Conservation (phyloP, 2,888 invertebrate genomes). For the Lasiommata megera region DNA sequence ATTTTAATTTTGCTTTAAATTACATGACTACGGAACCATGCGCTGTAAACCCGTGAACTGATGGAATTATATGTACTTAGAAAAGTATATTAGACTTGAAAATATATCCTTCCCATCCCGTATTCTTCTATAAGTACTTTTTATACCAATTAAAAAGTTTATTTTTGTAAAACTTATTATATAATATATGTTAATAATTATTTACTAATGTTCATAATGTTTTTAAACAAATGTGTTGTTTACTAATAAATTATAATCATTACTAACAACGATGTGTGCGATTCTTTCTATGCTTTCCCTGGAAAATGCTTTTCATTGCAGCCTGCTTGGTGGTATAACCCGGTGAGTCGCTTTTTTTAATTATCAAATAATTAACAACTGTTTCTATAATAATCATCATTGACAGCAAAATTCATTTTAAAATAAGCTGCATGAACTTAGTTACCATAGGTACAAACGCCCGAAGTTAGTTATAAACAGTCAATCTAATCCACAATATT, state of each 20-base stretch:
- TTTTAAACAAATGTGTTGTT: conserved; percentile 35
- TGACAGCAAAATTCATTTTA: background rate
- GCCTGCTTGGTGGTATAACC: conserved; percentile 97
- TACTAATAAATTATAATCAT: conserved; percentile 14
- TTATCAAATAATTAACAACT: background rate
- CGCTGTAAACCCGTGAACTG: no score
- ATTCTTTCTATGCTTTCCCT: conserved; percentile 52
- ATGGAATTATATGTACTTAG: no score
- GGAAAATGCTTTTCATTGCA: conserved; percentile 60
- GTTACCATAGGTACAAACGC: no score
- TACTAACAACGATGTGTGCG: conserved; percentile 23
- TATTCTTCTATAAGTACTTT: no score
- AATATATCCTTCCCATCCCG: no score
- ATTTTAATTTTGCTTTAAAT: no score
- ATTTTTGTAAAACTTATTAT: background rate
- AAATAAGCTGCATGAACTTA: no score
- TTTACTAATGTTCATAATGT: conserved; percentile 20
- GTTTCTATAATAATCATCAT: background rate
- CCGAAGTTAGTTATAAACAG: no score
- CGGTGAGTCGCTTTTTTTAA: conserved; percentile 85
- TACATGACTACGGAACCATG: no score
- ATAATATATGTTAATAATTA: background rate
- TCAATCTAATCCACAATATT: no score
- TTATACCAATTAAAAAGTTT: no score
- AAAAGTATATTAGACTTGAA: no score